A percentile compares a stretch with the other conserved stretches of the same genome.
These are phyloP conservation scores for Tragulus kanchil DNA, from an alignment of 2,113 vertebrate genomes.

Conservation along the genomic window DNA sequence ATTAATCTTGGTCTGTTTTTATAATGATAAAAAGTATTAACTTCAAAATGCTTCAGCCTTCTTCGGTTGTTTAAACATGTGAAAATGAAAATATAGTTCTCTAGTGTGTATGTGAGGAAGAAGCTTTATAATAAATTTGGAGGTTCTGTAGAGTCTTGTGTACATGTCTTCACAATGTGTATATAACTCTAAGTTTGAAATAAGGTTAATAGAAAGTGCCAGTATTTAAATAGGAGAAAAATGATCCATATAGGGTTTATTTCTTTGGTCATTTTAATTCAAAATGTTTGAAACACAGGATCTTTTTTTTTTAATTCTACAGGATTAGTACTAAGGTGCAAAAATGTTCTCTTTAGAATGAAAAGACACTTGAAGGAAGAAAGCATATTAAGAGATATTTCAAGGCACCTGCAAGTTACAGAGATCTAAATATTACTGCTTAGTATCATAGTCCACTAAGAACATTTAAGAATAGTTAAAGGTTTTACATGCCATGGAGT, in stretches of 20 bases:
- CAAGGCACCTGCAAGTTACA: not conserved
- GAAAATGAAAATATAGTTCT: not conserved
- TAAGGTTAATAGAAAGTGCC: not conserved
- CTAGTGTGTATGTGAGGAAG: not conserved
- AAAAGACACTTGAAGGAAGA: conserved; percentile 41
- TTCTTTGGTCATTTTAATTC: conserved; percentile 49
- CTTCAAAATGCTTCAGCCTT: not conserved
- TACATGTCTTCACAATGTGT: not conserved
- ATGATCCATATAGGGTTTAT: not conserved
- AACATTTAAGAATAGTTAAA: not conserved
- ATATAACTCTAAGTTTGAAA: not conserved
- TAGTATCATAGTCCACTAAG: not conserved
- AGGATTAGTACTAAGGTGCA: conserved; percentile 31
- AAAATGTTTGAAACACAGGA: conserved; percentile 24
- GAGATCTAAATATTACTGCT: not conserved
- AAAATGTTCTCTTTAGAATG: conserved; percentile 48
- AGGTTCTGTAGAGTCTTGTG: not conserved
- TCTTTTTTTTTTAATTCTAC: not conserved
- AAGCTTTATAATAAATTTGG: not conserved
- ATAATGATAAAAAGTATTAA: not conserved
- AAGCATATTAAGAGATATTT: not conserved
- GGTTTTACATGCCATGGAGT: not conserved
- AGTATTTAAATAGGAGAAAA: not conserved
- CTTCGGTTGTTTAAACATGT: conserved; percentile 9
- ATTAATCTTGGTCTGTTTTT: not conserved